Base-by-base conservation (phyloP, 2,888 invertebrate species). In the Argyra leucocephala region DNA sequence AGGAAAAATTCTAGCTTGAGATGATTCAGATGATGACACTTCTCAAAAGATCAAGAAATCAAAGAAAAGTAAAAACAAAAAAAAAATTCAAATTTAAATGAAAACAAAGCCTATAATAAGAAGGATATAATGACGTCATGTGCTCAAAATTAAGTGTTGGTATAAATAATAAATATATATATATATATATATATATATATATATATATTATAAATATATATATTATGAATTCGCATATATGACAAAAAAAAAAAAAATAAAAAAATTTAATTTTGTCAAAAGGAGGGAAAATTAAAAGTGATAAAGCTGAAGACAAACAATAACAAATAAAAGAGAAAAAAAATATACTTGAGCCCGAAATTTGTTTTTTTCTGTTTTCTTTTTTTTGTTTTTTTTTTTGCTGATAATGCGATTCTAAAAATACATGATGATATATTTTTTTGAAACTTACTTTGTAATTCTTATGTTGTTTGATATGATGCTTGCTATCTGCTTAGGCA, bases 281-380 rank as follows among this genome's bases (percentile, higher is more conserved):
- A 48, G 18, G 12, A 48, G 15, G 5, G 18, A 48, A 48, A 48
- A 48, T 48, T 48, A 15, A n/a, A 15, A 48, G 48, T 15, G 48
- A 48, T 48, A 31, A 31, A 31, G 31, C 31, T 31, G 31, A 31
- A 10, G 31, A 3, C 7, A 31, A 31, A 31, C 12, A 48, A 48
- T 18, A 48, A 9, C 48, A 48, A 12, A 3, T 10, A 31, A 31
- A 31, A 31, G 12, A 31, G 1, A 31, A 31, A 31, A 31, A 31
- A 48, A 48, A 48, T 48, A 5, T 48, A 48, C 48, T 48, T 48
- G 37, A 37, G 48, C 48, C n/a, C 48, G 48, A 48, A 48, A 48
- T 26, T 26, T 26, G 26, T 26, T 26, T 26, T 31, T 31, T 48
- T 48, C 5, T 15, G 48, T 48, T 48, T 48, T 48, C 9, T 48